Percentiles rank a stretch among this genome's conserved stretches.
phyloP scores from a whole-genome alignment of 2,888 invertebrate genomes.

The Stegana nigrithorax region DNA sequence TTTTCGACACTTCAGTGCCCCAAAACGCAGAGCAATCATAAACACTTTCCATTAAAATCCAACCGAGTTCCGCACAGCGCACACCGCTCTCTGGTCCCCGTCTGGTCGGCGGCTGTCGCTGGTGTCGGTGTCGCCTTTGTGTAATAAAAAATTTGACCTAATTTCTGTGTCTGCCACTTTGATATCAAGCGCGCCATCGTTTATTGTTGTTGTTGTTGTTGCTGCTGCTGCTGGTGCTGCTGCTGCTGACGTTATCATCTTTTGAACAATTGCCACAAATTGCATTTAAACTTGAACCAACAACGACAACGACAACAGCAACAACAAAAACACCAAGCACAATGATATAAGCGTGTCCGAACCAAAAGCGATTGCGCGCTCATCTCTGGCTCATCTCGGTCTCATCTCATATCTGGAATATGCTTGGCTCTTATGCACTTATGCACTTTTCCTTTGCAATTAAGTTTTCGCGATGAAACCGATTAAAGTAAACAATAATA shows the following conservation, averaged over 20 bases:
- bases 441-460: conserved; percentile 48
- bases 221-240: conserved; percentile 16
- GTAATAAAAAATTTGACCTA: conserved; percentile 54
- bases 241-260: conserved; percentile 13
- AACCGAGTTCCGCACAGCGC: too few relatives aligned
- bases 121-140: too few relatives aligned
- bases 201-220: not conserved
- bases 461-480: conserved; percentile 45
- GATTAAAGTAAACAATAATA: conserved; percentile 60
- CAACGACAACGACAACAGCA: conserved; percentile 30
- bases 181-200: conserved; percentile 22
- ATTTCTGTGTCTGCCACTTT: conserved; percentile 36
- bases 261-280: conserved; percentile 54
- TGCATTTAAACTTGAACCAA: conserved; percentile 39
- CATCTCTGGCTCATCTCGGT: not conserved
- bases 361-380: too few relatives aligned
- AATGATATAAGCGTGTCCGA: too few relatives aligned
- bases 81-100: too few relatives aligned
- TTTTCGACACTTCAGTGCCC: too few relatives aligned
- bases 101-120: too few relatives aligned
- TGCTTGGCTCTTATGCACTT: not conserved
- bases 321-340: conserved; percentile 22
- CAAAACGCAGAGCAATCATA: too few relatives aligned
- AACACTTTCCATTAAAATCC: not conserved
- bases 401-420: not conserved